Evolutionary conservation across 2,888 invertebrate genomes (phyloP).

Genomic region (Bruchidius siliquastri): DNA sequence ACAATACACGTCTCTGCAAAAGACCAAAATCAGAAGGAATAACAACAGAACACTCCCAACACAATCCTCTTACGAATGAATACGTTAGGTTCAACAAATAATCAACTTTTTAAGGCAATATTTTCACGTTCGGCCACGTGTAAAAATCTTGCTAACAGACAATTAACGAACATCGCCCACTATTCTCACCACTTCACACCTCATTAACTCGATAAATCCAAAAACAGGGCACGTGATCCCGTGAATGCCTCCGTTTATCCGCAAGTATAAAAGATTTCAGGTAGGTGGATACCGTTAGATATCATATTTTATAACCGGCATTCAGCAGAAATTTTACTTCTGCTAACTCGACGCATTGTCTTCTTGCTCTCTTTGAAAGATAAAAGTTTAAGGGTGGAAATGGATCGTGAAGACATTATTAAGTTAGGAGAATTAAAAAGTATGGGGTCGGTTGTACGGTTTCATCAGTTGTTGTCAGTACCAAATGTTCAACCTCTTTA

Average conservation of each 20-base stretch:
- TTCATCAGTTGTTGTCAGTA: neutral
- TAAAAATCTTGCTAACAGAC: neutral
- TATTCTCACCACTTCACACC: neutral
- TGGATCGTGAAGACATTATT: neutral
- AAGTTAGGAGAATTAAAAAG: neutral
- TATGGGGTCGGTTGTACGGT: neutral
- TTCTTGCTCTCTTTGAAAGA: neutral
- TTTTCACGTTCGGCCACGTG: neutral
- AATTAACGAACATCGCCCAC: neutral
- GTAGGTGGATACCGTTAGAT: slow-evolving; percentile 5
- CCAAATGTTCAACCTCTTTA: neutral
- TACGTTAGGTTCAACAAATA: neutral
- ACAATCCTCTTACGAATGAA: neutral
- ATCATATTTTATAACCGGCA: slow-evolving; percentile 3
- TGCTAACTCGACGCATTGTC: neutral
- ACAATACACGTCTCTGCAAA: neutral
- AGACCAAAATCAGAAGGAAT: neutral
- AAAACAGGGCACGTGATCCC: neutral
- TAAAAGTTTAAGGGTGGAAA: neutral
- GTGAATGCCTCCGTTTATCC: neutral
- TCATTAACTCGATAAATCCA: neutral
- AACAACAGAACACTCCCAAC: neutral
- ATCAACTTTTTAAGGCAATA: neutral
- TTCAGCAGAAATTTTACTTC: neutral
- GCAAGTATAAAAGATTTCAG: slow-evolving; percentile 6